These are phyloP conservation scores for Pyxicephalus adspersus DNA, from an alignment of 2,113 vertebrate species.

Conservation along the genomic window DNA sequence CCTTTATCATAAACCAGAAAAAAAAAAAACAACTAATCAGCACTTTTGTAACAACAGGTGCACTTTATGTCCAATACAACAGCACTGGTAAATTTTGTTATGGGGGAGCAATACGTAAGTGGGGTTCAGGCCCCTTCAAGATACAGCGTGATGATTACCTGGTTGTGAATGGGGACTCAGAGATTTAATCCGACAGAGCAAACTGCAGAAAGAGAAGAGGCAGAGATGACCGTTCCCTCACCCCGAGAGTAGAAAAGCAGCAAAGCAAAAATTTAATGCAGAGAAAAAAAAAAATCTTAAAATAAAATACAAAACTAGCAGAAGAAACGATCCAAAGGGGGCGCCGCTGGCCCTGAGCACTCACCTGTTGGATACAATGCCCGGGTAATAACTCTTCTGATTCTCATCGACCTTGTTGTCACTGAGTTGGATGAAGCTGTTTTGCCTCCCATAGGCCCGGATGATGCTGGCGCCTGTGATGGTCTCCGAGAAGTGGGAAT, in stretches of 20 bases:
- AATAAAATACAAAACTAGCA: background rate
- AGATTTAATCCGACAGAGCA: background rate
- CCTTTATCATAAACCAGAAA: too few species aligned
- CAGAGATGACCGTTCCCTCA: conserved; percentile 17
- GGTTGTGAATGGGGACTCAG: background rate
- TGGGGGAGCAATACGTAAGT: too few species aligned
- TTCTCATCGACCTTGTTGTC: conserved; percentile 87
- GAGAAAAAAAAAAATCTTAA: background rate
- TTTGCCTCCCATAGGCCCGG: conserved; percentile 83
- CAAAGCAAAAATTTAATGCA: too few species aligned
- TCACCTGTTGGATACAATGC: conserved; percentile 90
- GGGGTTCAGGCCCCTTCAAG: too few species aligned
- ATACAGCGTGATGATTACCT: too few species aligned
- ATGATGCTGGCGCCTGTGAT: conserved; percentile 88
- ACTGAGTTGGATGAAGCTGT: conserved; percentile 80
- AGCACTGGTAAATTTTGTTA: too few species aligned
- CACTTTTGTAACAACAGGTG: too few species aligned
- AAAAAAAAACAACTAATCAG: too few species aligned
- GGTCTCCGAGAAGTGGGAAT: conserved; percentile 96
- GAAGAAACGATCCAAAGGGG: background rate
- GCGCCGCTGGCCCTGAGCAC: conserved; percentile 37
- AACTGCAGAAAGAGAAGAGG: conserved; percentile 28
- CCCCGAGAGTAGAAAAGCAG: conserved; percentile 10
- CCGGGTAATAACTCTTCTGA: conserved; percentile 88
- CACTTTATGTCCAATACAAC: too few species aligned